Conservation (phyloP, 1,140 invertebrate species). For the Drosophila orosa region DNA sequence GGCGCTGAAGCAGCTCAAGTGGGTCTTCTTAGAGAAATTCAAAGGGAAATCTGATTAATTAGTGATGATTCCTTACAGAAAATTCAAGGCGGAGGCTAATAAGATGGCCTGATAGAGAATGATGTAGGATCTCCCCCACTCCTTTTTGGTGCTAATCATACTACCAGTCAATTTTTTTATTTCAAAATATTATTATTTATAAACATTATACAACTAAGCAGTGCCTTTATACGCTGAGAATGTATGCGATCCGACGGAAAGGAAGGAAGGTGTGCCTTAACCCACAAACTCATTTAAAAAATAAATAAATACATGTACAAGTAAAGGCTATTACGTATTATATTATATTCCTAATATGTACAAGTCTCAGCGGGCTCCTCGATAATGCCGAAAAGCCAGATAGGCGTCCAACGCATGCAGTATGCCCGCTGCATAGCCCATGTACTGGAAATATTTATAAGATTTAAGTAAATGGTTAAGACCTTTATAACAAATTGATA, state of each 20-base stretch:
- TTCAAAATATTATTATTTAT: conserved; percentile 33
- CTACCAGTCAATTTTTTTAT: conserved; percentile 50
- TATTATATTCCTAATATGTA: not conserved
- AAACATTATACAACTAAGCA: conserved; percentile 16
- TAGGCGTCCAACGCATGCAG: conserved; percentile 90
- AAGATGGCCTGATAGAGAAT: conserved; percentile 59
- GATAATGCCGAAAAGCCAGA: conserved; percentile 88
- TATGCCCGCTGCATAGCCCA: conserved; percentile 89
- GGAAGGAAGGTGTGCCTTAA: conserved; percentile 27
- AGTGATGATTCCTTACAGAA: conserved; percentile 39
- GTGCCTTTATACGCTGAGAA: conserved; percentile 21
- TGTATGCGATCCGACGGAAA: conserved; percentile 4
- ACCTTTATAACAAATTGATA: too few species aligned
- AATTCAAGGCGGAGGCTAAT: conserved; percentile 73
- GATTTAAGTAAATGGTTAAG: not conserved
- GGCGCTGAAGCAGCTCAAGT: conserved; percentile 85
- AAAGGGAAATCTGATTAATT: not conserved
- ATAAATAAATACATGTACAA: conserved; percentile 12
- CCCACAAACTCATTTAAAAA: conserved; percentile 26
- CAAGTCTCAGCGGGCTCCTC: conserved; percentile 85
- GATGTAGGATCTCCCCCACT: conserved; percentile 14
- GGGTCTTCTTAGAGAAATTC: not conserved
- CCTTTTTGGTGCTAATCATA: conserved; percentile 42
- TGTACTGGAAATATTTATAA: conserved; percentile 85
- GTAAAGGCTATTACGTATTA: not conserved